Evolutionary conservation across 2,888 invertebrate genomes (phyloP).

Genomic region (Papilio protenor): DNA sequence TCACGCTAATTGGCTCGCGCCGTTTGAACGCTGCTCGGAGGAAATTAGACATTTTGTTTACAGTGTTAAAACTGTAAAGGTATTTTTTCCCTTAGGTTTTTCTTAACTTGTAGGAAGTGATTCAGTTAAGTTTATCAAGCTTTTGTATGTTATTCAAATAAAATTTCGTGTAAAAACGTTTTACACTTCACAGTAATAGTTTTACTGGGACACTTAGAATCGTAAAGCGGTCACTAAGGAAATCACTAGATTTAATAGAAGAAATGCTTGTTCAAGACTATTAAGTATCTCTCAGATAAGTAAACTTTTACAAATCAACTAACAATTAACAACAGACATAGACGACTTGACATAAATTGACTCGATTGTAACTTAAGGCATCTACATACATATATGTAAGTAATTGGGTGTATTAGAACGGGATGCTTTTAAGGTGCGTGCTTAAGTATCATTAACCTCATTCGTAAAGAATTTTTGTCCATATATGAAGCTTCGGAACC

Average conservation of each 20-base stretch:
- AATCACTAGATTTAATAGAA: too few relatives aligned
- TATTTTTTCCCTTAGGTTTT: neutral
- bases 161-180: neutral
- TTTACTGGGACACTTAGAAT: neutral
- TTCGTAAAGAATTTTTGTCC: neutral
- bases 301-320: neutral
- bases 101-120: neutral
- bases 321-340: neutral
- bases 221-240: neutral
- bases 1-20: slow-evolving; percentile 27
- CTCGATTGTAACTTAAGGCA: neutral
- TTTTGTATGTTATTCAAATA: neutral
- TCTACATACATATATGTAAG: neutral
- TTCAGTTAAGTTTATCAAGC: neutral
- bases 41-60: slow-evolving; percentile 25
- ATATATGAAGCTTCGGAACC: neutral
- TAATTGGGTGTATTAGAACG: neutral
- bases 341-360: neutral
- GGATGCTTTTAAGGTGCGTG: neutral
- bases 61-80: slow-evolving; percentile 1
- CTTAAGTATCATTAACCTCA: slow-evolving; percentile 6
- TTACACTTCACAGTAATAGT: neutral
- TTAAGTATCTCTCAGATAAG: neutral
- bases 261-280: too few relatives aligned
- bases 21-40: slow-evolving; percentile 20